Evolutionary conservation across 2,113 vertebrate species (phyloP).

Genomic region (Rhodinocichla rosea): DNA sequence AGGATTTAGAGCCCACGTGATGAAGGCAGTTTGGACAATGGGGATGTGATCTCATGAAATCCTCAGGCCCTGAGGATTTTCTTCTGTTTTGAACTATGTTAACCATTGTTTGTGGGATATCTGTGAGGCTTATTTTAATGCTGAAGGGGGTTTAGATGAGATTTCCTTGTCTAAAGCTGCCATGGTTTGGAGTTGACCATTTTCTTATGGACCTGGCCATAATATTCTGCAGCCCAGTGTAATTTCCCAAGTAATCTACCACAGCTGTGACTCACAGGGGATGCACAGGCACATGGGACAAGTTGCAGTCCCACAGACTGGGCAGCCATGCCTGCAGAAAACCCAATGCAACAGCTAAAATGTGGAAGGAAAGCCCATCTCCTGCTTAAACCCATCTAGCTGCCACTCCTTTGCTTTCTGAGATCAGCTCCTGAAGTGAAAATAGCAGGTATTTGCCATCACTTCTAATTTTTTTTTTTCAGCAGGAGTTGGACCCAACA

Average conservation of each 20-base stretch:
- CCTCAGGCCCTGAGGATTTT: constrained; percentile 18
- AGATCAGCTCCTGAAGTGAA: background rate
- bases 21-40: constrained; percentile 3
- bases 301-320: background rate
- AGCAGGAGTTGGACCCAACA: background rate
- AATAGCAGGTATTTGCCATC: background rate
- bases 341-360: background rate
- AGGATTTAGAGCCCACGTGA: constrained; percentile 36
- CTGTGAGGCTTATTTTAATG: background rate
- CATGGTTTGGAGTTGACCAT: background rate
- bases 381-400: background rate
- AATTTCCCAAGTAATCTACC: background rate
- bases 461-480: background rate
- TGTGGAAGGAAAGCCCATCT: background rate
- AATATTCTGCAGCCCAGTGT: background rate
- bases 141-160: background rate
- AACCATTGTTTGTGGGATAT: background rate
- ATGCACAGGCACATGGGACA: background rate
- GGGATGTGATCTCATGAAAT: background rate
- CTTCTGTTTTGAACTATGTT: background rate
- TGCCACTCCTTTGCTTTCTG: background rate
- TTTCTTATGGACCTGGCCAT: background rate
- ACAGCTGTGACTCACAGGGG: rapidly evolving
- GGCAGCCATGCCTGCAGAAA: background rate
- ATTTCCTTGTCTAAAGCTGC: background rate